Evolutionary conservation across 2,113 vertebrate genomes (phyloP).

Genomic region (Syngnathus floridae): DNA sequence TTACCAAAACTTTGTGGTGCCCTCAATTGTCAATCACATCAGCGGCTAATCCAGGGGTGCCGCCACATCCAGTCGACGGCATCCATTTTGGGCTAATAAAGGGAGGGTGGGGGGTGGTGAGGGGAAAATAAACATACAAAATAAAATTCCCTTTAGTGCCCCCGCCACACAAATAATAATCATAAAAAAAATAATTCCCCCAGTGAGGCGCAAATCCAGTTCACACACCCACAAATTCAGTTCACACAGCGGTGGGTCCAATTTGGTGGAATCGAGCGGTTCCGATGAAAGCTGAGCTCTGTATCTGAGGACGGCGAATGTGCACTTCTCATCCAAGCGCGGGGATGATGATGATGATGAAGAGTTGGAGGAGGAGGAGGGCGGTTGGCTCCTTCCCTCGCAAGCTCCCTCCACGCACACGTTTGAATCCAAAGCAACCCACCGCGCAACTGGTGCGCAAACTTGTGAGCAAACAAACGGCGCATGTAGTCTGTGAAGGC

Average conservation of each 20-base stretch:
- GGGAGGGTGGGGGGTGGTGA: constrained; percentile 17
- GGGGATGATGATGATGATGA: constrained; percentile 22
- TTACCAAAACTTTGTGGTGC: constrained; percentile 56
- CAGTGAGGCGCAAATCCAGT: constrained; percentile 46
- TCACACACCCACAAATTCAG: constrained; percentile 39
- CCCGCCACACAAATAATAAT: neutral
- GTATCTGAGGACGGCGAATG: constrained; percentile 16
- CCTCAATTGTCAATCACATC: constrained; percentile 45
- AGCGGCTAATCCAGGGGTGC: constrained; percentile 53
- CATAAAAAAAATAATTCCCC: constrained; percentile 40
- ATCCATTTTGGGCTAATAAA: constrained; percentile 65
- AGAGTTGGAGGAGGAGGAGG: neutral
- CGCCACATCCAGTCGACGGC: constrained; percentile 56
- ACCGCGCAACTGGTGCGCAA: neutral
- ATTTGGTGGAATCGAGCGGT: neutral
- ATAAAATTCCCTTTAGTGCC: neutral
- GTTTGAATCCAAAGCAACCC: neutral
- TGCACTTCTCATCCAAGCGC: constrained; percentile 25
- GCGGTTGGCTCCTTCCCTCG: constrained; percentile 10
- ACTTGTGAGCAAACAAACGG: neutral
- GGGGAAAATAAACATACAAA: constrained; percentile 42
- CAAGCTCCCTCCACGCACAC: constrained; percentile 2
- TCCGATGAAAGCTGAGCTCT: constrained; percentile 10
- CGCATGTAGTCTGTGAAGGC: neutral
- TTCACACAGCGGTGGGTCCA: constrained; percentile 44